Base-by-base conservation (phyloP, 2,888 invertebrate genomes). In the Agrotis segetum region DNA sequence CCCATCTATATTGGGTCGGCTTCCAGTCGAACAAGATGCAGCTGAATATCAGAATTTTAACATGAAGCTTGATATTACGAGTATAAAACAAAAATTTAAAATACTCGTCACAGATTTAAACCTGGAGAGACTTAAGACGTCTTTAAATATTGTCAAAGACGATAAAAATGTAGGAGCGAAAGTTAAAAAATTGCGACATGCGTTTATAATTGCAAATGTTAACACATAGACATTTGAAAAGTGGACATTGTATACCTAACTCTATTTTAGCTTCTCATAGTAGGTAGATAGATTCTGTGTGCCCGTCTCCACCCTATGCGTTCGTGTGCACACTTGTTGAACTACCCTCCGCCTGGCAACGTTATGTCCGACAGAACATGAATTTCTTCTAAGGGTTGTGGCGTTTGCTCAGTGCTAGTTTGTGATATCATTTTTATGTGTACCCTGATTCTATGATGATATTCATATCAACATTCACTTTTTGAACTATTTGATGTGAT, bases 321-420 rank as follows among this genome's bases (percentile, higher is more conserved):
- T 47, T 17, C 62, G 7, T 58, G 17, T 29, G 34, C 66, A 52
- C 50, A 50, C 52, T 60, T 58, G 5, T 47, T 49, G n/a, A 11
- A 44, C 34, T 29, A 40, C 19, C 55, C 59, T 44, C 46, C 60
- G 14, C 47, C 47, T 74, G 34, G 53, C 55, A 62, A 19, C 17
- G 47, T 47, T 46, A 29, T 58, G 63, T 34, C 70, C 64, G 29
- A 58, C 58, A 70, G 70, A 64, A 66, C 53, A 55, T 44, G 24
- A 68, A 71, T 82, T 81, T 88, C 82, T 90, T 90, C 86, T 85
- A 82, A 89, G 84, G 92, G 92, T 94, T 93, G 93, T 93, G 92
- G 88, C 87, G 90, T 89, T 91, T 91, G 92, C 92, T 93, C 92
- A 93, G 87, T 88, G 88, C 90, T 90, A 90, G 71, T 79, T 80